A percentile compares a stretch with the other conserved stretches of the same genome.
phyloP scores from a whole-genome alignment of 2,888 invertebrate species.

The Pterostichus madidus region DNA sequence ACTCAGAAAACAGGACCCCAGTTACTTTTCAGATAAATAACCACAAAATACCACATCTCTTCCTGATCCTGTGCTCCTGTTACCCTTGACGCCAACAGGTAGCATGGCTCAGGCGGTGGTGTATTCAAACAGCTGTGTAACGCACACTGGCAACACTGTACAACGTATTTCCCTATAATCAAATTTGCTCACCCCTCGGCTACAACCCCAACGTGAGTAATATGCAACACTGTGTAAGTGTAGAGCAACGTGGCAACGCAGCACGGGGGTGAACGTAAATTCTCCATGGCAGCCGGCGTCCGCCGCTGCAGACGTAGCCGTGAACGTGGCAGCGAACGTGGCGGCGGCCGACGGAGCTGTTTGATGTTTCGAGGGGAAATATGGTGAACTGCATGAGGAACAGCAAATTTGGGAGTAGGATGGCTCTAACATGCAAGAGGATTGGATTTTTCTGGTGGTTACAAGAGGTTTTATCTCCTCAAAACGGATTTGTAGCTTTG shows the following conservation, averaged over 20 bases:
- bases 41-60: neutral
- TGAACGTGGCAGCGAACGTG: neutral
- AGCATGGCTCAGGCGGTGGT: neutral
- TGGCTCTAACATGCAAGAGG: no score
- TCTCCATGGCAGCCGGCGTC: conserved; percentile 15
- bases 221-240: conserved; percentile 9
- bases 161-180: conserved; percentile 31
- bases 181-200: conserved; percentile 23
- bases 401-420: neutral
- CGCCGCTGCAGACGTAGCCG: neutral
- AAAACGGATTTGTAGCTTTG: no score
- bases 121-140: conserved; percentile 11
- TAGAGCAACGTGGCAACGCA: neutral
- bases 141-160: conserved; percentile 31
- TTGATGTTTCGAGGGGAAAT: neutral
- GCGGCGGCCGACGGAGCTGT: neutral
- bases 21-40: neutral
- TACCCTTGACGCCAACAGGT: conserved; percentile 25
- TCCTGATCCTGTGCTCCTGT: neutral
- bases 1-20: no score
- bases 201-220: neutral
- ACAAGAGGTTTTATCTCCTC: no score
- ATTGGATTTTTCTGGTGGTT: no score
- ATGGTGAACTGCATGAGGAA: neutral
- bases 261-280: neutral